Percentiles rank a stretch among this genome's conserved stretches.
Conservation (phyloP, 1,140 invertebrate genomes). For the Heterodera schachtii region DNA sequence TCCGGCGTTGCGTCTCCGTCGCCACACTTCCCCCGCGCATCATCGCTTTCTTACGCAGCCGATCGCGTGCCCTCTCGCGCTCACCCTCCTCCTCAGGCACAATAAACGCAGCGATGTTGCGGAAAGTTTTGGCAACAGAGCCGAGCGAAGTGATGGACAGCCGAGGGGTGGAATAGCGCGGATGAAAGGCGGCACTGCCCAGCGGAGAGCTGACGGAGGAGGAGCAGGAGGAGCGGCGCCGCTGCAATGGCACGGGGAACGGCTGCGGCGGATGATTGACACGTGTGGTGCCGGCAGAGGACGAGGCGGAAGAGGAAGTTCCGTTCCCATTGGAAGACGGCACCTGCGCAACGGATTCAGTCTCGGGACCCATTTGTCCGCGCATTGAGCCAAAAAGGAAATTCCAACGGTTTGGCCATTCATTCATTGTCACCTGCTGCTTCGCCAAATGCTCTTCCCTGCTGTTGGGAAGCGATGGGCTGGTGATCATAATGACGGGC, state of each 20-base stretch:
- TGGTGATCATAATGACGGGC: conserved; percentile 19
- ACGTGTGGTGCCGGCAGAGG: conserved; percentile 2
- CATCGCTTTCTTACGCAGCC: conserved; percentile 6
- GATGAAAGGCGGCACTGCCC: background rate
- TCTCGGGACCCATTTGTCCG: background rate
- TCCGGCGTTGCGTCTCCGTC: background rate
- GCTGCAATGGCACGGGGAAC: background rate
- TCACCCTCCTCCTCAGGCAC: conserved; percentile 24
- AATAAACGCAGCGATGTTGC: conserved; percentile 14
- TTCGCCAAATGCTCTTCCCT: background rate
- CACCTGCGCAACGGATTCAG: too few relatives aligned
- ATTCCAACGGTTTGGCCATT: background rate
- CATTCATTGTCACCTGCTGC: background rate
- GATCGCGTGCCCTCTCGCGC: conserved; percentile 19
- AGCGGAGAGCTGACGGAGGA: background rate
- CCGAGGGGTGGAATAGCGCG: background rate
- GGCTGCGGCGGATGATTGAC: conserved; percentile 7
- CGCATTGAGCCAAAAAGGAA: background rate
- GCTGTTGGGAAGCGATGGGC: background rate
- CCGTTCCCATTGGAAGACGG: background rate
- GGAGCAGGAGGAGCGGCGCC: background rate
- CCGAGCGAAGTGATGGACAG: conserved; percentile 16
- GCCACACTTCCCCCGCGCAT: background rate
- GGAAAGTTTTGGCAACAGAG: conserved; percentile 16
- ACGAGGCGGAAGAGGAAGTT: background rate